Conservation (phyloP, 2,113 vertebrate genomes). For the Ptychochromis oligacanthus region DNA sequence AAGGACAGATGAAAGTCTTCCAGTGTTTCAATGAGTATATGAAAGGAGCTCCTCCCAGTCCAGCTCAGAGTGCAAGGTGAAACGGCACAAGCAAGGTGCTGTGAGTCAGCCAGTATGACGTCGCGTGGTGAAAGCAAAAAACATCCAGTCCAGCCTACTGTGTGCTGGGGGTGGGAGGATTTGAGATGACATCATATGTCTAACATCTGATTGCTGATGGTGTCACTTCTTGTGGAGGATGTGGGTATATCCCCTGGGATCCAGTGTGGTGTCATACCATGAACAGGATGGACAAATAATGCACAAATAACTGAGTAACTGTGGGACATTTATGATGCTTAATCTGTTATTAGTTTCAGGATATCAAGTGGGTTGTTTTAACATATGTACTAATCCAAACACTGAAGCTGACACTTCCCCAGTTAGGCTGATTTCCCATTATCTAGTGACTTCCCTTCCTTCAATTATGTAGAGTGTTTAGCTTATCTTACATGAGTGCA, state of each 20-base stretch:
- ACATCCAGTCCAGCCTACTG: constrained; percentile 20
- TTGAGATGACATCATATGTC: constrained; percentile 39
- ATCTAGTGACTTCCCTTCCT: constrained; percentile 28
- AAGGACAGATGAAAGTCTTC: neutral
- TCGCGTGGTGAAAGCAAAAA: neutral
- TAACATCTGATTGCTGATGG: constrained; percentile 15
- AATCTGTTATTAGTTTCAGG: constrained; percentile 29
- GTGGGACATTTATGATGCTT: neutral
- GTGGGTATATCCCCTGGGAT: neutral
- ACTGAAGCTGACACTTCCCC: constrained; percentile 13
- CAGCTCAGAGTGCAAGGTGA: neutral
- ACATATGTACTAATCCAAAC: constrained; percentile 14
- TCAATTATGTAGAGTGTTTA: constrained; percentile 38
- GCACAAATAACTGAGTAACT: constrained; percentile 2
- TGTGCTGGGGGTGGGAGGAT: constrained; percentile 5
- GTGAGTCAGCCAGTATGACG: neutral
- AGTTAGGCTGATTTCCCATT: constrained; percentile 21
- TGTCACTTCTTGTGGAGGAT: constrained; percentile 47
- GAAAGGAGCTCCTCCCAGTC: neutral
- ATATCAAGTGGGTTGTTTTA: constrained; percentile 2
- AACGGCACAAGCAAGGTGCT: constrained; percentile 1
- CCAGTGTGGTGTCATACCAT: neutral
- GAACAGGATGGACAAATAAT: constrained; percentile 8
- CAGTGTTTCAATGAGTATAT: neutral
- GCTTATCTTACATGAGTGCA: constrained; percentile 30